Conservation (phyloP, 2,888 invertebrate species). For the Aporophyla nigra region DNA sequence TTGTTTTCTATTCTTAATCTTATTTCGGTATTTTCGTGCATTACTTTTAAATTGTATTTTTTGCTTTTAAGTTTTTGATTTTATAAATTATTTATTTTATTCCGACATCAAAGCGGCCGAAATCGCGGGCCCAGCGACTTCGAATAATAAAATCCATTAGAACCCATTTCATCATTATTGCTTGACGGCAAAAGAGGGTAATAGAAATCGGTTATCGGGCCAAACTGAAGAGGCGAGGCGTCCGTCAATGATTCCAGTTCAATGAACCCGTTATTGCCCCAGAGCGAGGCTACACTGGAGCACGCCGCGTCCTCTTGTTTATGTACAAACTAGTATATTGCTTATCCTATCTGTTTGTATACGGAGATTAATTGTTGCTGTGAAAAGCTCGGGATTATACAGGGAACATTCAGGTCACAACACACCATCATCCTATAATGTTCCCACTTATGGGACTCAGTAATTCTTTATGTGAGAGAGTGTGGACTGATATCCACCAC, state of each 20-base stretch:
- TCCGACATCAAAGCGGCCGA: too few relatives aligned
- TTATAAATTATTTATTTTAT: too few relatives aligned
- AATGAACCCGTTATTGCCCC: constrained; percentile 72
- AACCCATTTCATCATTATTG: constrained; percentile 50
- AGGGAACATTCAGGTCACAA: too few relatives aligned
- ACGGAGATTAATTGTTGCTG: constrained; percentile 21
- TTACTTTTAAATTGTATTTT: too few relatives aligned
- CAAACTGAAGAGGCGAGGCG: constrained; percentile 52
- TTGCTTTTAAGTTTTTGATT: too few relatives aligned
- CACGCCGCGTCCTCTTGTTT: constrained; percentile 42
- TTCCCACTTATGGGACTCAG: too few relatives aligned
- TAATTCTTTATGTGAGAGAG: too few relatives aligned
- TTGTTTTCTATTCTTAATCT: too few relatives aligned
- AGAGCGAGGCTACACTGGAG: constrained; percentile 19
- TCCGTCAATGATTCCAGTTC: constrained; percentile 70
- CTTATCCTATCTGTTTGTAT: constrained; percentile 5
- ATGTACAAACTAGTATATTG: constrained; percentile 51
- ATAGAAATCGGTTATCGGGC: constrained; percentile 49
- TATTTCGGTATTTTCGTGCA: too few relatives aligned
- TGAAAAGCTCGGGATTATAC: background rate
- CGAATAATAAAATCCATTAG: constrained; percentile 45
- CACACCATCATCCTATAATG: too few relatives aligned
- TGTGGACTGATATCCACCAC: too few relatives aligned
- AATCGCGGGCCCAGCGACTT: background rate
- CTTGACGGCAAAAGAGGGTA: constrained; percentile 32